Base-by-base conservation (phyloP, 1,140 invertebrate genomes). In the Notospermus geniculatus region DNA sequence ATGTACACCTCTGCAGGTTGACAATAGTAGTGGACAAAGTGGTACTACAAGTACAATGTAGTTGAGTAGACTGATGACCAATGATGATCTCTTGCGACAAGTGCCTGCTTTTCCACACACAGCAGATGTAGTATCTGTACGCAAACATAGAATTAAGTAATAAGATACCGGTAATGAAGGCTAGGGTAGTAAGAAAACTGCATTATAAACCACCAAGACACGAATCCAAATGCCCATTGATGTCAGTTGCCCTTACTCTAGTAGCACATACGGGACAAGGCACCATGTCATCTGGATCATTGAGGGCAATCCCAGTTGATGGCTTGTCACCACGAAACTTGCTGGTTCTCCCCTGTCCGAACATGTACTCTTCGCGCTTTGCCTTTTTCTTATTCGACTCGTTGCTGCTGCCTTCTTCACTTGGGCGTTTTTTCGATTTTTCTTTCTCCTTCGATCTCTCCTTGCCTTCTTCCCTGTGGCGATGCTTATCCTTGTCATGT, bases 181-280 rank as follows among this genome's bases (percentile, higher is more conserved):
- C n/a, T n/a, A n/a, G n/a, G n/a, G n/a, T n/a, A n/a, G n/a, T n/a
- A n/a, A n/a, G n/a, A n/a, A n/a, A n/a, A n/a, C n/a, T n/a, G n/a
- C 32, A 36, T 36, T 36, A 36, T 36, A 36, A 36, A 36, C 54
- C 28, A 52, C 59, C 57, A 23, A 67, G 57, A 57, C 69, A 70
- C 17, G 39, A 27, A 52, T 71, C 69, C 56, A 71, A 65, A 64
- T 71, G 69, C 13, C 57, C 61, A 69, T 71, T 71, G 22, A 71
- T 71, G 17, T 45, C 25, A 13, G 54, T 28, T 52, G 36, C 22
- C n/a, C 39, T 9, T 45, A 71, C 65, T 29, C 30, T 15, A 1
- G 28, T 61, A 27, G 60, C 41, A 69, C 69, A 71, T 13, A 68
- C 58, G 25, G 69, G 69, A 57, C 69, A 71, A 46, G 52, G 7